Evolutionary conservation across 1,140 invertebrate species (phyloP).

Genomic region (Drusus annulatus): DNA sequence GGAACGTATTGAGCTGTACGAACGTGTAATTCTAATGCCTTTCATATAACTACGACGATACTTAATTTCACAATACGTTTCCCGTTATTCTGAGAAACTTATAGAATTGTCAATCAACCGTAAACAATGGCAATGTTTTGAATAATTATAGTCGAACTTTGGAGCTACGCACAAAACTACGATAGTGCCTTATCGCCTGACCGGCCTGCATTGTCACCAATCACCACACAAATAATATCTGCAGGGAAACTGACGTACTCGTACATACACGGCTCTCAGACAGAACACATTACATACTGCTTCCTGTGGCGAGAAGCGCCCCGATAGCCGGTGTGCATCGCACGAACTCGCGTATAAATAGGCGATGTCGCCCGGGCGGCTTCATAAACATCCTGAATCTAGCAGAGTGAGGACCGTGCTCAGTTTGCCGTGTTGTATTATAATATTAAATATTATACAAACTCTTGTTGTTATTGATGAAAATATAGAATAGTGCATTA

Average conservation of each 20-base stretch:
- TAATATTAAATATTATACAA: background rate
- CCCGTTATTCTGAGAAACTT: conserved; percentile 3
- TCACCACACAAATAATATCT: conserved; percentile 12
- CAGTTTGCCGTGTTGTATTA: background rate
- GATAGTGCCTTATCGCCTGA: conserved; percentile 39
- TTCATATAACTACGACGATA: too few relatives aligned
- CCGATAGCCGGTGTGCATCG: background rate
- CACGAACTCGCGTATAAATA: conserved; percentile 1
- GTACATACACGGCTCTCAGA: conserved; percentile 7
- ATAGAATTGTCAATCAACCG: background rate
- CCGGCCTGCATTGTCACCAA: conserved; percentile 41
- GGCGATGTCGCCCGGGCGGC: background rate
- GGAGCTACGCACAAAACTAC: conserved; percentile 36
- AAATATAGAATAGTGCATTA: background rate
- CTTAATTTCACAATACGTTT: background rate
- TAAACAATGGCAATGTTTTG: conserved; percentile 35
- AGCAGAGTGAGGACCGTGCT: background rate
- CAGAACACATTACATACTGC: background rate
- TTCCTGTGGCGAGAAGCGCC: background rate
- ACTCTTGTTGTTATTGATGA: background rate
- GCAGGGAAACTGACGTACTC: conserved; percentile 36
- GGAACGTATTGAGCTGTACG: too few relatives aligned
- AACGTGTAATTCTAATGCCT: too few relatives aligned
- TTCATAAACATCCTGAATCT: background rate
- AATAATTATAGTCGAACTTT: conserved; percentile 46